Conservation (phyloP, 2,888 invertebrate genomes). For the Tiliacea aurago region DNA sequence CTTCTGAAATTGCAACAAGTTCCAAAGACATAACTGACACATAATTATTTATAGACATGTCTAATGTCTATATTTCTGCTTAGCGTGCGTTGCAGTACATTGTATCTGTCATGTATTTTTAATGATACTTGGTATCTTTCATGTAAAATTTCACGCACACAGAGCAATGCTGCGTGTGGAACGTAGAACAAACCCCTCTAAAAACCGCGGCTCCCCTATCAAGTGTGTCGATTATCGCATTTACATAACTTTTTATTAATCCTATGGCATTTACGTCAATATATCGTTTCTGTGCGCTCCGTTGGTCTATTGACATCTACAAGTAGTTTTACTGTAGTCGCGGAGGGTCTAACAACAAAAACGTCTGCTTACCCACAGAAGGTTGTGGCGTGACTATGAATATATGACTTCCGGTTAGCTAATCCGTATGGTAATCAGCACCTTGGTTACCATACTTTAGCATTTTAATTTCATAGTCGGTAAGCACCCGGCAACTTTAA, state of each 20-base stretch:
- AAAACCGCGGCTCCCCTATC: slow-evolving; percentile 22
- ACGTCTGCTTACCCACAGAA: slow-evolving; percentile 32
- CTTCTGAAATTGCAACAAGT: too few relatives aligned
- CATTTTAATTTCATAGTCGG: slow-evolving; percentile 67
- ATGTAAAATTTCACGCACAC: slow-evolving; percentile 28
- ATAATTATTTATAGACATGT: background rate
- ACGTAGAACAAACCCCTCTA: background rate
- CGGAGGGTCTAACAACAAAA: slow-evolving; percentile 42
- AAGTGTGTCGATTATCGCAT: slow-evolving; percentile 44
- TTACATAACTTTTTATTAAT: slow-evolving; percentile 43
- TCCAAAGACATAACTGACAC: too few relatives aligned
- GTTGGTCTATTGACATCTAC: slow-evolving; percentile 49
- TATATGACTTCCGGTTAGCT: slow-evolving; percentile 58
- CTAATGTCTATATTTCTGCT: background rate
- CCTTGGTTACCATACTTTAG: slow-evolving; percentile 61
- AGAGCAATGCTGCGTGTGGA: slow-evolving; percentile 36
- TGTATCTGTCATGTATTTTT: slow-evolving; percentile 15
- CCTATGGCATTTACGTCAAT: slow-evolving; percentile 45
- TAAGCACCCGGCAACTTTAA: slow-evolving; percentile 51
- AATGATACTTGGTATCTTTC: slow-evolving; percentile 2
- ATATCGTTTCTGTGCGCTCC: slow-evolving; percentile 40
- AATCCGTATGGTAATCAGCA: slow-evolving; percentile 64
- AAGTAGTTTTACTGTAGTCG: slow-evolving; percentile 4
- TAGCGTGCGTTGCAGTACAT: slow-evolving; percentile 9
- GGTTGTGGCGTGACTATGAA: slow-evolving; percentile 56